Conservation (phyloP, 2,113 vertebrate species). For the Neomonachus schauinslandi region DNA sequence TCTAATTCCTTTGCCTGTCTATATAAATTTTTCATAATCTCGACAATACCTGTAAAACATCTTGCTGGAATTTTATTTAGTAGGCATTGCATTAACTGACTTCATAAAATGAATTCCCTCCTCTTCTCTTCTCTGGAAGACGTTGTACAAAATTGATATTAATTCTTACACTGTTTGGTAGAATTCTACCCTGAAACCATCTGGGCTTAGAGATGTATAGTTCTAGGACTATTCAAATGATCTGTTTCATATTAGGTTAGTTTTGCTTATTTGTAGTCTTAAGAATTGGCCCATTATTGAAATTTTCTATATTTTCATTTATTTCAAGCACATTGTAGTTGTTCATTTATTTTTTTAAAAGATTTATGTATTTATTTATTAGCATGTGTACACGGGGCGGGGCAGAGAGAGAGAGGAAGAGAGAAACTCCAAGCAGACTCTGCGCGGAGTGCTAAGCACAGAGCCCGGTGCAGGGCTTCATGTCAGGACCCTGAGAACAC, state of each 20-base stretch:
- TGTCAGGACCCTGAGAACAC: not conserved
- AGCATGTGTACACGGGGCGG: not conserved
- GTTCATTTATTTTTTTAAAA: not conserved
- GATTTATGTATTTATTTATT: not conserved
- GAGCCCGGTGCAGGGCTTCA: not conserved
- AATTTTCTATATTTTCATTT: not conserved
- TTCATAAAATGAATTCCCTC: not conserved
- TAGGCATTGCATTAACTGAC: not conserved
- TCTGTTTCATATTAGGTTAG: not conserved
- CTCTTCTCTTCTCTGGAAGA: not conserved
- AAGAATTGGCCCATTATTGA: not conserved
- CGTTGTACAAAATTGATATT: not conserved
- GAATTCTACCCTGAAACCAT: not conserved
- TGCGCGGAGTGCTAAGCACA: not conserved
- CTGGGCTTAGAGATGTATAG: not conserved
- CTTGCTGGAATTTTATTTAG: not conserved
- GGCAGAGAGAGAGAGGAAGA: not conserved
- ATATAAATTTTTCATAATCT: not conserved
- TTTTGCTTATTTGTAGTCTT: not conserved
- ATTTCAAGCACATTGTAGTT: not conserved
- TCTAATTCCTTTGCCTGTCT: not conserved
- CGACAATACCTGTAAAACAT: not conserved
- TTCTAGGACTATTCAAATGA: not conserved
- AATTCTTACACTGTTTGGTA: not conserved
- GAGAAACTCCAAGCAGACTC: not conserved